A percentile compares a stretch with the other conserved stretches of the same genome.
phyloP scores from a whole-genome alignment of 2,113 vertebrate species.

The Mormyrus lacerda region DNA sequence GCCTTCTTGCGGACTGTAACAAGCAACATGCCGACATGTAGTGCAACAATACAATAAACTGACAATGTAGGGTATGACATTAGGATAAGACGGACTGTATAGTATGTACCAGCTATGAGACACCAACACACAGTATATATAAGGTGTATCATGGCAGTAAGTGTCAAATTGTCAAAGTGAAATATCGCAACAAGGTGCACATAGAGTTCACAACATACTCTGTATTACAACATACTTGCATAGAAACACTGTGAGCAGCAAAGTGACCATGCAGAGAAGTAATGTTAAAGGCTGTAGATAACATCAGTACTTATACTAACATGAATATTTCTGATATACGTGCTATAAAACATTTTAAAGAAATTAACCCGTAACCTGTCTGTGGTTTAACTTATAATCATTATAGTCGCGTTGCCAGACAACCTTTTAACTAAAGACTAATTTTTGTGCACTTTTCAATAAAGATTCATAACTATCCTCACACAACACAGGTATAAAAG shows the following conservation, averaged over 20 bases:
- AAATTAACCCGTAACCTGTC: background rate
- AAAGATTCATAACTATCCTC: background rate
- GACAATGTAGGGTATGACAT: background rate
- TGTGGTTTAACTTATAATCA: background rate
- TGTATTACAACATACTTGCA: background rate
- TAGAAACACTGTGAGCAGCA: background rate
- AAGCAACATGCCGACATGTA: background rate
- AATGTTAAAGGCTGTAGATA: background rate
- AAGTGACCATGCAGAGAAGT: background rate
- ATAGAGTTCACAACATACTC: background rate
- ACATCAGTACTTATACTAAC: background rate
- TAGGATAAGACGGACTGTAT: background rate
- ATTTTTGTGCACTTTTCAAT: background rate
- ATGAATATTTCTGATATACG: background rate
- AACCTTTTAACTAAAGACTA: background rate
- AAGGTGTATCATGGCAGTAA: background rate
- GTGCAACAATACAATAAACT: background rate
- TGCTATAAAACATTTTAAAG: background rate
- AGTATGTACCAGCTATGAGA: background rate
- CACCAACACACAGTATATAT: background rate
- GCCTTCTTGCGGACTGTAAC: background rate
- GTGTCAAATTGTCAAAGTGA: background rate
- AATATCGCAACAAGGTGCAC: background rate
- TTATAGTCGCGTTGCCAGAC: background rate
- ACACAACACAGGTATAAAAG: background rate